A percentile compares a stretch with the other conserved stretches of the same genome.
These are phyloP conservation scores for Percopsis transmontana DNA, from an alignment of 2,113 vertebrate species.

Conservation along the genomic window DNA sequence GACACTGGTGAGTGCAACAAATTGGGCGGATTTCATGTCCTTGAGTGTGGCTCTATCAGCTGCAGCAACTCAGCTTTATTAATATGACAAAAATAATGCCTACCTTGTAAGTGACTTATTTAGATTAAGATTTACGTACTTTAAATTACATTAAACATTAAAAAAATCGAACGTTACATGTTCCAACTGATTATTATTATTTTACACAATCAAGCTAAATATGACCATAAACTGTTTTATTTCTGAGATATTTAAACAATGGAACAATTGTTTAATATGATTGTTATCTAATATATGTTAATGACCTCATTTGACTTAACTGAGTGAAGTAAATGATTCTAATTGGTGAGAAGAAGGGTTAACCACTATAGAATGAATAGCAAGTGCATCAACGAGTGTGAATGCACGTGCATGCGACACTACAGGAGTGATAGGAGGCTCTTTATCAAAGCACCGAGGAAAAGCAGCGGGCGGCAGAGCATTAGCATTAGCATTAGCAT, in stretches of 20 bases:
- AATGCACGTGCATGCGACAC: conserved; percentile 11
- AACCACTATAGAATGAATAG: conserved; percentile 1
- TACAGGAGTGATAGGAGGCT: conserved; percentile 32
- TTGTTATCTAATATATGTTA: background rate
- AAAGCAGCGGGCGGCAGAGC: conserved; percentile 55
- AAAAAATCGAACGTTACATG: background rate
- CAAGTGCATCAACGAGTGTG: conserved; percentile 20
- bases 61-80: background rate
- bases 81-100: too few species aligned
- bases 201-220: background rate
- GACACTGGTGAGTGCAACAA: conserved; percentile 32
- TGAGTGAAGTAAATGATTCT: background rate
- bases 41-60: conserved; percentile 22
- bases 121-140: background rate
- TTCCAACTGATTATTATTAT: background rate
- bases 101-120: too few species aligned
- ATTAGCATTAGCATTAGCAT: conserved; percentile 59
- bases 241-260: background rate
- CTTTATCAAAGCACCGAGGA: conserved; percentile 51
- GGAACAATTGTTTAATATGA: background rate
- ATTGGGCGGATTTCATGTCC: conserved; percentile 33
- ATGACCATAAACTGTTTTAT: background rate
- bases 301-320: conserved; percentile 6
- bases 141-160: background rate
- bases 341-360: conserved; percentile 20